Base-by-base conservation (phyloP, 2,888 invertebrate species). In the Plebejus anna region DNA sequence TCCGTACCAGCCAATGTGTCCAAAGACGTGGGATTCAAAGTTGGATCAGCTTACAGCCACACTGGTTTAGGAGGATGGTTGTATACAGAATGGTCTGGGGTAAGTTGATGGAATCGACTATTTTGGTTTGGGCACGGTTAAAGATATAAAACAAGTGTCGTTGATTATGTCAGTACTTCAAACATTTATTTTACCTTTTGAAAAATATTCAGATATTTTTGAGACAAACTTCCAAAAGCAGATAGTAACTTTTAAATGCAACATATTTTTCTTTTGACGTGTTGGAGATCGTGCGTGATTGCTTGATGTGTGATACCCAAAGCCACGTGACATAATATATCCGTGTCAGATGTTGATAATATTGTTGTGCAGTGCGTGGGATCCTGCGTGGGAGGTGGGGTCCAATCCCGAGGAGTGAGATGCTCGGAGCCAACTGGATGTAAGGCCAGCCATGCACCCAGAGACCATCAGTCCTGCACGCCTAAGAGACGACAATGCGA, bases 321-420 rank as follows among this genome's bases (percentile, higher is more conserved):
- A n/a, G 32, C 32, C 55, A 55, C 11, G 61, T 61, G 28, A 61
- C 28, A 28, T 61, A 61, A 28, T 66, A 22, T 66, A 32, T 66
- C 32, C 66, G 16, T 32, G 28, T 61, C 61, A 28, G 66, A 66
- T 66, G 66, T 32, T 55, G 7, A 75, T 77, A 55, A 32, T 78
- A n/a, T 76, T 77, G n/a, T 72, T 71, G 78, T 82, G 3, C 87
- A 96, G 94, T 97, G 97, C 84, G 97, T 97, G 5, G 95, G 95
- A 76, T 95, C 95, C 83, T 98, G 97, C 83, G 87, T 93, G 1
- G 97, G 97, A 0, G 95, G 95, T 1, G 97, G 97, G 2, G 94
- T 96, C 1, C 97, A 97, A 85, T 96, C 96, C 42, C 95, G 98
- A 55, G 95, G 96, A 75, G 96, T 97, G 1, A 94, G 96, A 38